phyloP scores from a whole-genome alignment of 2,113 vertebrate species.

The Gymnorhina tibicen region DNA sequence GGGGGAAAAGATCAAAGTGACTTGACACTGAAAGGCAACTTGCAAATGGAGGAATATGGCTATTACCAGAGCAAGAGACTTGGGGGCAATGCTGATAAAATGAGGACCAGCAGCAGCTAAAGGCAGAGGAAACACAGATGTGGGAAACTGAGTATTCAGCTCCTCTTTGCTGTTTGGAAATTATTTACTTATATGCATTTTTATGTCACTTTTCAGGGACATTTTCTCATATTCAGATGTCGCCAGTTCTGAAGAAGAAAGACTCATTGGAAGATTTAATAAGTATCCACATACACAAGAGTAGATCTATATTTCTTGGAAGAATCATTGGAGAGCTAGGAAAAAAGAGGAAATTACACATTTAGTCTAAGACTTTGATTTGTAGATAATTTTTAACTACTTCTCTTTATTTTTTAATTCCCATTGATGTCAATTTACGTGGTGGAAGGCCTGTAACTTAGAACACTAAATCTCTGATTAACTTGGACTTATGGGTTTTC shows the following conservation, averaged over 20 bases:
- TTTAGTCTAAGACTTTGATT: background rate
- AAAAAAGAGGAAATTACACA: constrained; percentile 56
- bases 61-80: background rate
- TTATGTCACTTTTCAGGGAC: constrained; percentile 70
- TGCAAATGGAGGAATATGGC: background rate
- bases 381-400: background rate
- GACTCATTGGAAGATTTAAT: constrained; percentile 69
- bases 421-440: background rate
- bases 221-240: constrained; percentile 73
- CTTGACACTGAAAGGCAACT: background rate
- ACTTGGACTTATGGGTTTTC: background rate
- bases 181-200: background rate
- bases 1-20: background rate
- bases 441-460: background rate
- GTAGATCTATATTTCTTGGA: constrained; percentile 34
- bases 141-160: background rate
- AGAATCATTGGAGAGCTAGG: constrained; percentile 26
- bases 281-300: constrained; percentile 64
- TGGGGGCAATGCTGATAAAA: background rate
- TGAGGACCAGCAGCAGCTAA: background rate
- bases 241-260: constrained; percentile 67
- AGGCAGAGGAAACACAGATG: background rate
- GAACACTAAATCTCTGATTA: background rate
- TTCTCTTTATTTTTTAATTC: background rate
- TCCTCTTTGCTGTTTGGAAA: background rate